Evolutionary conservation across 2,113 vertebrate genomes (phyloP), one percentile per base, ranked within the genome.

Genomic region (Garra rufa): DNA sequence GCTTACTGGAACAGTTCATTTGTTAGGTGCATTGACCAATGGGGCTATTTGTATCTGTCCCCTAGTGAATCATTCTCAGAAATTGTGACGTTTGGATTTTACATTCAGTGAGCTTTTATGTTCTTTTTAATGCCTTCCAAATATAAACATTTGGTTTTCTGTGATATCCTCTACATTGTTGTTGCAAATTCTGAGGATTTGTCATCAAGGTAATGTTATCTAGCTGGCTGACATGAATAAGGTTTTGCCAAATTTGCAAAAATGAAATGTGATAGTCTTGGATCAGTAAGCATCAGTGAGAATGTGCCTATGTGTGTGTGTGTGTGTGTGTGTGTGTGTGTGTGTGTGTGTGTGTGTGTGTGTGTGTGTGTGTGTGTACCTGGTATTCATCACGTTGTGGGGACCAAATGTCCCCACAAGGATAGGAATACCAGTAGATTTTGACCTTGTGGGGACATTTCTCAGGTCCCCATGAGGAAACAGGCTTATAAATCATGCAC

Each of bases 1-100:
- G 65, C 26, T 67, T 78, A 9, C 81, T 24, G 26, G 74, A 85
- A 41, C 63, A 50, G 65, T 28, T 81, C 6, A 46, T 38, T 63
- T 65, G 13, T 80, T 70, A 30, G 57, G 21, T 69, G 65, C 19
- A 38, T 38, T 57, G 75, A 38, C 11, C 6, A 1, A 9, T 11
- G 7, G n/a, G 19, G 10, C 50, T 57, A 57, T 57, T 34, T 57
- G 17, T 57, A 38, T 57, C 28, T 65, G 21, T 65, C 26, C 38
- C 24, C 24, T 3, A 34, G 41, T 46, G 6, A 80, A 65, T 48
- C 14, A 41, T 44, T 78, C 19, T 28, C n/a, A 13, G 21, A 75
- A 75, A 48, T 1, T 74, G 10, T 52, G 74, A 76, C 3, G 21
- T n/a, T n/a, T 52, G 9, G 57, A 50, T 34, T 59, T 34, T 55